Conservation (phyloP, 2,797 vertebrate genomes). For the Clamator glandarius region DNA sequence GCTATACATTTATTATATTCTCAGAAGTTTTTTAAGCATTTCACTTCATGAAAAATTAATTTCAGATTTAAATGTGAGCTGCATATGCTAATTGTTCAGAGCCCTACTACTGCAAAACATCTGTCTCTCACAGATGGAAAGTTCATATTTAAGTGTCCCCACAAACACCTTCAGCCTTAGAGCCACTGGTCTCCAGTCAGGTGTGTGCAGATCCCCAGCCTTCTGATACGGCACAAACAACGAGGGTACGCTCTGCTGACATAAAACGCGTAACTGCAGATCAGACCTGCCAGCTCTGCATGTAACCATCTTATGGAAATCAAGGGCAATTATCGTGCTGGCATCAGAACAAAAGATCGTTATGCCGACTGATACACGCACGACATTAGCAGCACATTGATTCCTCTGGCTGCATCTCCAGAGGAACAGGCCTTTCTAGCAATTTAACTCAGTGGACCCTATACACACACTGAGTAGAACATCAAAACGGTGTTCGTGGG, state of each 20-base stretch:
- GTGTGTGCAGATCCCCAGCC: background rate
- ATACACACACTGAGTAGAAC: background rate
- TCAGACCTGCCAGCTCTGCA: background rate
- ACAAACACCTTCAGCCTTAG: background rate
- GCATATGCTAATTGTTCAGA: background rate
- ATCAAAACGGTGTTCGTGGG: background rate
- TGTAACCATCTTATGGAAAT: constrained; percentile 11
- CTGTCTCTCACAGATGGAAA: background rate
- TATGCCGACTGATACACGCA: background rate
- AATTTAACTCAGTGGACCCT: background rate
- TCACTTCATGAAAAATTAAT: background rate
- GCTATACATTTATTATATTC: background rate
- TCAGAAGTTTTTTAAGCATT: background rate
- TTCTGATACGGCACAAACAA: background rate
- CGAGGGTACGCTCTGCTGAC: background rate
- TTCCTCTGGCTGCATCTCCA: background rate
- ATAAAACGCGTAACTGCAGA: constrained; percentile 28
- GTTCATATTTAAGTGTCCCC: background rate
- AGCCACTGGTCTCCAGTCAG: background rate
- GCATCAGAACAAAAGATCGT: constrained; percentile 16
- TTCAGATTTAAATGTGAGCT: background rate
- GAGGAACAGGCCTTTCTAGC: constrained; percentile 19
- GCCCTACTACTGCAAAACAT: background rate
- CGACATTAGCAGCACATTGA: background rate
- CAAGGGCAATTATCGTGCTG: constrained; percentile 9